Percentiles rank a stretch among this genome's conserved stretches.
phyloP scores from a whole-genome alignment of 2,113 vertebrate species.

The Siphamia tubifer region DNA sequence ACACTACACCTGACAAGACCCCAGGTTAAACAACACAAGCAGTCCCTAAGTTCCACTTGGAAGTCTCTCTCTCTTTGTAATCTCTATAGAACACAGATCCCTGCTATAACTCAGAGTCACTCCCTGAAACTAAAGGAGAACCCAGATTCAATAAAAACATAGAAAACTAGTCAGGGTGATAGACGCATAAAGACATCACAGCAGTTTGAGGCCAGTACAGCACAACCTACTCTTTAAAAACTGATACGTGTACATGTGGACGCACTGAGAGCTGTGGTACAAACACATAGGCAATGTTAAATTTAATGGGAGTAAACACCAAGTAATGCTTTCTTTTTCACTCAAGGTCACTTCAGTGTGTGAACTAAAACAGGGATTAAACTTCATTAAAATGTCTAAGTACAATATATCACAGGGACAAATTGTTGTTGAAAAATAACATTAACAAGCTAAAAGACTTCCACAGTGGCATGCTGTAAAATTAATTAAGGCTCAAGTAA shows the following conservation, averaged over 20 bases:
- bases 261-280: background rate
- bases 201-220: background rate
- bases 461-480: background rate
- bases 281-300: background rate
- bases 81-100: background rate
- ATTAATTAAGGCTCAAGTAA: background rate
- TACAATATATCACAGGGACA: background rate
- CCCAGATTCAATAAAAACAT: background rate
- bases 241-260: background rate
- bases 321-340: background rate
- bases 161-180: background rate
- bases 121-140: background rate
- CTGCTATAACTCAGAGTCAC: background rate
- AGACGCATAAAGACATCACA: background rate
- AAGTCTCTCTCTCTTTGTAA: background rate
- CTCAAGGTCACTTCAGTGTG: background rate
- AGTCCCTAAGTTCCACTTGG: background rate
- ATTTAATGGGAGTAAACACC: conserved; percentile 6
- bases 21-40: background rate
- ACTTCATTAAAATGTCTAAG: background rate
- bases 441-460: background rate
- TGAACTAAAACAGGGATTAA: background rate
- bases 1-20: background rate
- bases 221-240: background rate
- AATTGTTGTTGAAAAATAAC: background rate